Base-by-base conservation (phyloP, 1,140 invertebrate species). In the Caligus rogercresseyi region DNA sequence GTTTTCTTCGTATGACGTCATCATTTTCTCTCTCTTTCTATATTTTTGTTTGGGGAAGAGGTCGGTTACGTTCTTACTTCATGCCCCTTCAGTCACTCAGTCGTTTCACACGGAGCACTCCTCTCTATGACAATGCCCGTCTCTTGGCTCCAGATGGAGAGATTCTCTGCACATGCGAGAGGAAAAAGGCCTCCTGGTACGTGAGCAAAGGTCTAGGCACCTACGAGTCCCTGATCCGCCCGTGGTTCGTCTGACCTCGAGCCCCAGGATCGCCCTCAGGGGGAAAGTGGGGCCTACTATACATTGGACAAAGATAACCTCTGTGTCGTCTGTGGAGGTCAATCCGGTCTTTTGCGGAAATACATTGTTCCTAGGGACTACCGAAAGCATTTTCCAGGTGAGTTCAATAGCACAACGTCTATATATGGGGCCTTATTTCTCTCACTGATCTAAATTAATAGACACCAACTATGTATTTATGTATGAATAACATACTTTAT, bases 301-400 rank as follows among this genome's bases (percentile, higher is more conserved):
- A 16, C 24, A 15, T 61, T 16, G 18, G 53, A 19, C 53, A 88
- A 88, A 70, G 75, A 82, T 52, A 89, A 90, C 72, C 77, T 79
- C n/a, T 91, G 87, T 70, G 87, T 89, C 3, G 86, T 89, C 0
- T 91, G 87, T 72, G 87, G 87, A 1, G 69, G 71, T 3, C 71
- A 71, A 0, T 78, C 87, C 54, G 80, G 80, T 0, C 87, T 83
- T 67, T 80, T 86, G 26, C 74, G 84, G 1, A 89, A 89, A 71
- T 86, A 85, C 67, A 79, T 91, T 25, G 83, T 91, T 43, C 87
- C 87, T 0, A 78, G 82, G 63, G 86, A 90, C 73, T 90, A 89
- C 70, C 78, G 86, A 58, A 87, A 83, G 74, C 80, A 83, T 71
- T 88, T 89, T 69, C 86, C 87, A 23, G 71, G 81, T 79, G 15